phyloP scores from a whole-genome alignment of 2,888 invertebrate genomes.

The Tubulanus polymorphus region DNA sequence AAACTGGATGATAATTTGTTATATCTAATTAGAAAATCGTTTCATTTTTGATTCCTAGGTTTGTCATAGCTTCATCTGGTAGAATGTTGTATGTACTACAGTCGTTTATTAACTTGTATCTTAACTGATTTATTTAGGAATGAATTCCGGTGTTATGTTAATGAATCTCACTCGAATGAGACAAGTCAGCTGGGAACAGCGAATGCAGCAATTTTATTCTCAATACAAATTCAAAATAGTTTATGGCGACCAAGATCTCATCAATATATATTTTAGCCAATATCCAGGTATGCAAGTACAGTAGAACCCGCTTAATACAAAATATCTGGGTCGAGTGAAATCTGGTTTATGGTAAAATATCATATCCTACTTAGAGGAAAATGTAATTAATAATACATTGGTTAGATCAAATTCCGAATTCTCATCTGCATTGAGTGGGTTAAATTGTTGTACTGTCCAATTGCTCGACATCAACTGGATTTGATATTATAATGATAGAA shows the following conservation, averaged over 20 bases:
- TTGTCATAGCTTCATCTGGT: background rate
- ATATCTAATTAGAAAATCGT: no score
- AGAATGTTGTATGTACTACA: background rate
- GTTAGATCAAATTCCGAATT: no score
- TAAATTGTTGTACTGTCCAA: no score
- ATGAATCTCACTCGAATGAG: slow-evolving; percentile 94
- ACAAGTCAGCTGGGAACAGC: slow-evolving; percentile 76
- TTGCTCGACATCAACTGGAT: no score
- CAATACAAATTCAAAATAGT: slow-evolving; percentile 77
- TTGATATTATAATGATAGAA: no score
- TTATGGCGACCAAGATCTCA: slow-evolving; percentile 97
- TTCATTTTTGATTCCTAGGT: background rate
- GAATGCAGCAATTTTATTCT: slow-evolving; percentile 77
- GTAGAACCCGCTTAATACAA: background rate
- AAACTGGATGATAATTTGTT: no score
- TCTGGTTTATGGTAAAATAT: background rate
- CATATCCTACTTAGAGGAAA: no score
- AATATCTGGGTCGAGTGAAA: background rate
- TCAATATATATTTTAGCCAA: slow-evolving; percentile 84
- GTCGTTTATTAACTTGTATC: background rate
- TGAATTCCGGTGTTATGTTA: slow-evolving; percentile 95
- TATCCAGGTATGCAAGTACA: slow-evolving; percentile 62
- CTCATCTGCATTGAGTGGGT: no score
- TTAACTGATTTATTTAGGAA: slow-evolving; percentile 60
- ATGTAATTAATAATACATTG: no score